These are phyloP conservation scores for Trematocara marginatum DNA, from an alignment of 2,113 vertebrate species.

Conservation along the genomic window DNA sequence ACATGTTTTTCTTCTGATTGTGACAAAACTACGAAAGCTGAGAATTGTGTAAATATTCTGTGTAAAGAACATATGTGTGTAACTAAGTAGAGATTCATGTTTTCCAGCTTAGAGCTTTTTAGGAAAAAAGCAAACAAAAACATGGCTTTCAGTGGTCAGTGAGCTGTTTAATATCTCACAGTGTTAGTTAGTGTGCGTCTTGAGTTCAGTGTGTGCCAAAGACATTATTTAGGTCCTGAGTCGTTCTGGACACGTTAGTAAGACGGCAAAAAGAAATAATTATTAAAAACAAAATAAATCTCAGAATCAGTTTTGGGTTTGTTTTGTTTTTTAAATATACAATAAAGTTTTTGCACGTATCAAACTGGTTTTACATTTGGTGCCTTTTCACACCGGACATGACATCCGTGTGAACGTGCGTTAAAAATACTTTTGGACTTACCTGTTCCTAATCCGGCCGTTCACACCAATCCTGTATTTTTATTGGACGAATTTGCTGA, in stretches of 20 bases:
- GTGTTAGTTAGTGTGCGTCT: not conserved
- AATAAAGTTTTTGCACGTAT: not conserved
- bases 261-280: not conserved
- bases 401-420: not conserved
- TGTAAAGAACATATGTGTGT: not conserved
- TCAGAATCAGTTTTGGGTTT: not conserved
- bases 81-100: not conserved
- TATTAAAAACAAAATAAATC: not conserved
- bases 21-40: not conserved
- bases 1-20: not conserved
- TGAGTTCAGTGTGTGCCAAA: not conserved
- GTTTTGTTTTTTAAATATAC: not conserved
- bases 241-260: not conserved
- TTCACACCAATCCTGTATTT: not conserved
- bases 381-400: not conserved
- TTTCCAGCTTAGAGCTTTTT: not conserved
- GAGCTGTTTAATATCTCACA: not conserved
- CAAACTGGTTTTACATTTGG: not conserved
- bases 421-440: not conserved
- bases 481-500: not conserved
- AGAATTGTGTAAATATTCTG: not conserved
- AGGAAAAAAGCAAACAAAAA: not conserved
- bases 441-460: rapidly evolving
- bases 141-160: not conserved
- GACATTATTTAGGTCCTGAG: not conserved